Evolutionary conservation across 2,113 vertebrate genomes (phyloP), one percentile per base, ranked within the genome.

Genomic region (Porphyrio hochstetteri): DNA sequence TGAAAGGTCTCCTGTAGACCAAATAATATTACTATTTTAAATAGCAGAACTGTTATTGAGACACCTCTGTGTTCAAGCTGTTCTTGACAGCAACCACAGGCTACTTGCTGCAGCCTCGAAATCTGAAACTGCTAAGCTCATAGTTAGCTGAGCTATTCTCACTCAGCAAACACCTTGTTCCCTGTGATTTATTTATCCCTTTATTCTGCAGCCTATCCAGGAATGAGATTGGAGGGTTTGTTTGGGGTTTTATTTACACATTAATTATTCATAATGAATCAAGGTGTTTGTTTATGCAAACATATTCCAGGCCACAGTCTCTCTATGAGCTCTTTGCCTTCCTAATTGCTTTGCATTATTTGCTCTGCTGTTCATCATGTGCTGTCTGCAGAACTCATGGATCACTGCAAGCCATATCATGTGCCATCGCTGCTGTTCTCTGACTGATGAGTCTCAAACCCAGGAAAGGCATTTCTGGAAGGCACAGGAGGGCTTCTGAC

Each of bases 21-120:
- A 70, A 96, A 85, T 57, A 95, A 88, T 94, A 95, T 77, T 50
- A 79, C 81, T 93, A 18, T 92, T 92, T 95, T 86, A 93, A 94
- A 96, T 46, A 75, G 71, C 69, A 87, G 82, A 55, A 15, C 74
- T 76, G 70, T 55, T 86, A 79, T 3, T 64, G 81, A 91, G 82
- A 75, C 61, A 72, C 44, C 59, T 79, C 65, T 87, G 70, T 55
- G 57, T 69, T 93, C 74, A 79, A 85, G 77, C 91, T 94, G 80
- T 82, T 96, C 86, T 60, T 91, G 88, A 93, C 83, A 93, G 83
- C 82, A 92, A 93, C 94, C 91, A 93, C 77, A 79, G 61, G 48
- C 92, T 81, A 19, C 67, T 89, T n/a, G 2, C 71, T 53, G 19
- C 61, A 76, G 91, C 86, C 88, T 87, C 18, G 13, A 89, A 84